These are phyloP conservation scores for Tenthredo distinguenda DNA, from an alignment of 2,888 invertebrate species.

Conservation along the genomic window DNA sequence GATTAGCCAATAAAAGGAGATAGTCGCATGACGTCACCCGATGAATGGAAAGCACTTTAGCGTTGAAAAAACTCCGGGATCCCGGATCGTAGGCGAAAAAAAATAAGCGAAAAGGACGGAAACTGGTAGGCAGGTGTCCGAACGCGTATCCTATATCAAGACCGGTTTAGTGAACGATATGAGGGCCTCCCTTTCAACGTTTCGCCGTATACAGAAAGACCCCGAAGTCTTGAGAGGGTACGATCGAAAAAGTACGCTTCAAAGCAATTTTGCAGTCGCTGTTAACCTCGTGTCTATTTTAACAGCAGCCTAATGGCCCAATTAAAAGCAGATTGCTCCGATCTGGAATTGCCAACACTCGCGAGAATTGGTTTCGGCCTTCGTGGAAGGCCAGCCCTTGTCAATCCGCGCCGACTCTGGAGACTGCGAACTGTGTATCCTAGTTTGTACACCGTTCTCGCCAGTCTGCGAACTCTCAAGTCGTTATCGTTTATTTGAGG, in stretches of 20 bases:
- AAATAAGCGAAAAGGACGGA: neutral
- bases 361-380: conserved; percentile 32
- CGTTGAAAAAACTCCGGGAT: neutral
- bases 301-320: conserved; percentile 25
- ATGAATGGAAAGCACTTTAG: neutral
- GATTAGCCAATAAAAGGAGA: neutral
- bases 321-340: conserved; percentile 38
- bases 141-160: neutral
- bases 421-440: neutral
- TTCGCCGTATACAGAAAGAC: neutral
- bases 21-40: neutral
- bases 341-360: conserved; percentile 43
- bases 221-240: neutral
- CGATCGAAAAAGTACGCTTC: conserved; percentile 20
- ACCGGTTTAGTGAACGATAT: neutral
- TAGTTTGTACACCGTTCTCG: neutral
- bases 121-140: neutral
- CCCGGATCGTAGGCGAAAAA: neutral
- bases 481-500: conserved; percentile 45
- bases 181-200: neutral
- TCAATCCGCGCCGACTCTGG: neutral
- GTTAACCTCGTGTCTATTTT: conserved; percentile 31
- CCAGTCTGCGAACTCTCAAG: conserved; percentile 17
- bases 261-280: conserved; percentile 15
- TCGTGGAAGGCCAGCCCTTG: conserved; percentile 5